These are phyloP conservation scores for Ficedula albicollis DNA, from an alignment of 2,797 vertebrate genomes.

Conservation along the genomic window DNA sequence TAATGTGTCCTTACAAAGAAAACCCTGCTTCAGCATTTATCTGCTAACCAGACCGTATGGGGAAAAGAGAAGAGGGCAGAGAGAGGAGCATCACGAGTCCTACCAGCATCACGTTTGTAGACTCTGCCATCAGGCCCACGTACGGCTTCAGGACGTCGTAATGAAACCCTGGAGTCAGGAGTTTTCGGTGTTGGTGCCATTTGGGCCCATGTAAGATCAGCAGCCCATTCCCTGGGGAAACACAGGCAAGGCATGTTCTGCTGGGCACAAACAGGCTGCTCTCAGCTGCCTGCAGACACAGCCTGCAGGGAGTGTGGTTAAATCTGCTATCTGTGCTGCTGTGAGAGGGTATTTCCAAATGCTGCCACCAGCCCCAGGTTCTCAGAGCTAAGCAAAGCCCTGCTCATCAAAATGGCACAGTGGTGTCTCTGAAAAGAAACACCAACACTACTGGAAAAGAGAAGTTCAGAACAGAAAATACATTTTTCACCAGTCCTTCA, in stretches of 20 bases:
- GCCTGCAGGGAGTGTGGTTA: not conserved
- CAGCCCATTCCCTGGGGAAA: slow-evolving; percentile 83
- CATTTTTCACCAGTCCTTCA: not conserved
- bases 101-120: slow-evolving; percentile 85
- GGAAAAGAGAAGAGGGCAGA: not conserved
- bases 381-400: not conserved
- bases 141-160: slow-evolving; percentile 89
- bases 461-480: not conserved
- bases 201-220: slow-evolving; percentile 83
- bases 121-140: slow-evolving; percentile 81
- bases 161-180: slow-evolving; percentile 91
- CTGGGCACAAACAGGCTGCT: not conserved
- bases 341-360: not conserved
- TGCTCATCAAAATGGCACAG: not conserved
- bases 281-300: not conserved
- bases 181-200: slow-evolving; percentile 88
- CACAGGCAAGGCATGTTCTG: not conserved
- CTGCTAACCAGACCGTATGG: not conserved
- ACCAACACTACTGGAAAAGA: not conserved
- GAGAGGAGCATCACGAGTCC: not conserved
- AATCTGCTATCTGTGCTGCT: not conserved
- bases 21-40: not conserved
- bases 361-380: not conserved
- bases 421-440: not conserved
- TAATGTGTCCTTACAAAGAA: not conserved